phyloP scores from a whole-genome alignment of 1,140 invertebrate species.

The Manduca sexta region DNA sequence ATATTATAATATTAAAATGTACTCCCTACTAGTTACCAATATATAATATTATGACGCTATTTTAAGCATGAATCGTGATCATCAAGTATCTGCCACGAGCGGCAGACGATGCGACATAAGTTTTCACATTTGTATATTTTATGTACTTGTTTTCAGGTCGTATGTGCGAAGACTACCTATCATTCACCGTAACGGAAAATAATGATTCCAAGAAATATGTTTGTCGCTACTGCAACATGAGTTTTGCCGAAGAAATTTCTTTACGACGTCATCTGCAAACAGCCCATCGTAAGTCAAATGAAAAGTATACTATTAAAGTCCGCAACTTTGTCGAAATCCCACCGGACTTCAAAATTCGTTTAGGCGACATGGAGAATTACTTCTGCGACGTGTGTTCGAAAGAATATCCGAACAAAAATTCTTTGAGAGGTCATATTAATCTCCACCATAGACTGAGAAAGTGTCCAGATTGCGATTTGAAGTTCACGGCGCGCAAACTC shows the following conservation, averaged over 20 bases:
- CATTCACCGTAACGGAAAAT: not conserved
- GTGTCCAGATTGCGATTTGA: conserved; percentile 3
- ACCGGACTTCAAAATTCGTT: not conserved
- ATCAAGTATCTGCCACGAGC: too few relatives aligned
- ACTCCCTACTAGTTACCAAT: too few relatives aligned
- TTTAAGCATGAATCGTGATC: too few relatives aligned
- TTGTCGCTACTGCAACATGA: conserved; percentile 73
- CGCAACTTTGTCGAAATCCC: not conserved
- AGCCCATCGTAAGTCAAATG: too few relatives aligned
- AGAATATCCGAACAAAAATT: not conserved
- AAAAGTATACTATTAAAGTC: not conserved
- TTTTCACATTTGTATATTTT: too few relatives aligned
- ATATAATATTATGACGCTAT: too few relatives aligned
- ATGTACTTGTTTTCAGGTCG: not conserved
- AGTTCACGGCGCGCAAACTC: not conserved
- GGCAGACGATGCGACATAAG: too few relatives aligned
- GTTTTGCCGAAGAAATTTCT: conserved; percentile 78
- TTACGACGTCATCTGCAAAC: too few relatives aligned
- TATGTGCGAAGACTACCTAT: not conserved
- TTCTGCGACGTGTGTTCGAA: not conserved
- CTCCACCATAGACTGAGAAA: not conserved
- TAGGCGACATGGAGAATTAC: not conserved
- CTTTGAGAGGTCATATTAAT: not conserved
- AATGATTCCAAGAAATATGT: conserved; percentile 9
- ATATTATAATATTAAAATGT: too few relatives aligned